Evolutionary conservation across 1,140 invertebrate species (phyloP).

Genomic region (Lasaia peninsularis): DNA sequence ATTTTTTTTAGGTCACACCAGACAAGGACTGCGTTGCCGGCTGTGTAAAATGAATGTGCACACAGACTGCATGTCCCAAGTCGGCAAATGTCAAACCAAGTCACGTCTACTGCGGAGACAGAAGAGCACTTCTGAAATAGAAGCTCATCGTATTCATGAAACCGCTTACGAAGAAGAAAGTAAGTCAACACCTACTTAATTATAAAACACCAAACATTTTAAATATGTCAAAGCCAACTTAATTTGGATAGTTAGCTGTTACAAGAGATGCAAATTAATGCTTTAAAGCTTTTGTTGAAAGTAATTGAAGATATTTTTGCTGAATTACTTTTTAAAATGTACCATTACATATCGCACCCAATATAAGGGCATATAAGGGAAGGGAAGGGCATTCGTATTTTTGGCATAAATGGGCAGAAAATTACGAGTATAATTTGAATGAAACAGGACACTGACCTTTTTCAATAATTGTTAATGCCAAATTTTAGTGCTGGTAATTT

Average conservation of each 20-base stretch:
- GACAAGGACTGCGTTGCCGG: conserved; percentile 93
- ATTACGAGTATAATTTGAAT: no score
- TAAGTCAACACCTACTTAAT: conserved; percentile 69
- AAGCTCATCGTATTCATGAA: conserved; percentile 79
- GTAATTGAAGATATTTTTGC: neutral
- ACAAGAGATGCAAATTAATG: neutral
- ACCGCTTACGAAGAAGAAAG: conserved; percentile 83
- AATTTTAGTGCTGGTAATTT: no score
- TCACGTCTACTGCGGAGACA: conserved; percentile 89
- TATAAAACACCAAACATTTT: conserved; percentile 1
- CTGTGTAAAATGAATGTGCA: conserved; percentile 95
- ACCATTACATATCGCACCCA: no score
- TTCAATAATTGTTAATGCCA: no score
- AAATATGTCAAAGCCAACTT: conserved; percentile 1
- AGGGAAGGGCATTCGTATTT: no score
- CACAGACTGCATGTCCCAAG: conserved; percentile 90
- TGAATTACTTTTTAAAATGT: neutral
- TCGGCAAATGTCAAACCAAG: conserved; percentile 89
- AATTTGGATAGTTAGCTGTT: neutral
- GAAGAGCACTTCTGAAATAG: conserved; percentile 89
- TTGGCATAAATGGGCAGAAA: no score
- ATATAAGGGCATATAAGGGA: no score
- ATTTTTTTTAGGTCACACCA: conserved; percentile 85
- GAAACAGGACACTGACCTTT: no score
- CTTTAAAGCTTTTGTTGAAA: neutral